A percentile compares a stretch with the other conserved stretches of the same genome.
Conservation (phyloP, 2,888 invertebrate genomes). For the Phanerotoma sp. region DNA sequence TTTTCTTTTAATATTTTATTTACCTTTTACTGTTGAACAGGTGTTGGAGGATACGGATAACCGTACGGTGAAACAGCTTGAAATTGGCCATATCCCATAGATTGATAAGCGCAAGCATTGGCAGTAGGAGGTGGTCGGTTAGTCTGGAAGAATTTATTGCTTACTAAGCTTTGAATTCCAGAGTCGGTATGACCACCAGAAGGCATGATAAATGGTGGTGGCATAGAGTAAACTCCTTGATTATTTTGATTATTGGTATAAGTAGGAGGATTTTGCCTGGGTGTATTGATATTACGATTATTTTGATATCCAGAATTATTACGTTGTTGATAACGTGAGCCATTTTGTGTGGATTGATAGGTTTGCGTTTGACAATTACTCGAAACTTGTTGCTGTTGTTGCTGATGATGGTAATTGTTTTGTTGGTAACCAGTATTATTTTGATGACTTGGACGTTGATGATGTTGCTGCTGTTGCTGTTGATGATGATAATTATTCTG, state of each 20-base stretch:
- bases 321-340: slow-evolving; percentile 47
- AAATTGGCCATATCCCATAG: slow-evolving; percentile 70
- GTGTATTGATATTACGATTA: slow-evolving; percentile 45
- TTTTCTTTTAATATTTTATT: too few species aligned
- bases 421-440: slow-evolving; percentile 47
- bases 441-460: slow-evolving; percentile 56
- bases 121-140: slow-evolving; percentile 62
- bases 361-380: slow-evolving; percentile 42
- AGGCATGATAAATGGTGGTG: slow-evolving; percentile 60
- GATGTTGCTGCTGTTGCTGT: slow-evolving; percentile 60
- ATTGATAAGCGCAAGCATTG: slow-evolving; percentile 64
- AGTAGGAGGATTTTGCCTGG: slow-evolving; percentile 37
- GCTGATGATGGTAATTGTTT: slow-evolving; percentile 54
- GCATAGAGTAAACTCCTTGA: slow-evolving; percentile 56
- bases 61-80: slow-evolving; percentile 68
- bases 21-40: slow-evolving; percentile 70
- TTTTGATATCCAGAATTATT: slow-evolving; percentile 46
- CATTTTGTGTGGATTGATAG: slow-evolving; percentile 37
- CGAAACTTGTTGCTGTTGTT: neutral
- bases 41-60: slow-evolving; percentile 66
- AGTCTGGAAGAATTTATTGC: slow-evolving; percentile 75
- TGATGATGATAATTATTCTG: slow-evolving; percentile 60
- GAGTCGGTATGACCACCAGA: slow-evolving; percentile 55
- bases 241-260: slow-evolving; percentile 40
- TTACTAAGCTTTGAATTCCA: slow-evolving; percentile 61